These are phyloP conservation scores for Colostygia pectinataria DNA, from an alignment of 2,888 invertebrate genomes.

Conservation along the genomic window DNA sequence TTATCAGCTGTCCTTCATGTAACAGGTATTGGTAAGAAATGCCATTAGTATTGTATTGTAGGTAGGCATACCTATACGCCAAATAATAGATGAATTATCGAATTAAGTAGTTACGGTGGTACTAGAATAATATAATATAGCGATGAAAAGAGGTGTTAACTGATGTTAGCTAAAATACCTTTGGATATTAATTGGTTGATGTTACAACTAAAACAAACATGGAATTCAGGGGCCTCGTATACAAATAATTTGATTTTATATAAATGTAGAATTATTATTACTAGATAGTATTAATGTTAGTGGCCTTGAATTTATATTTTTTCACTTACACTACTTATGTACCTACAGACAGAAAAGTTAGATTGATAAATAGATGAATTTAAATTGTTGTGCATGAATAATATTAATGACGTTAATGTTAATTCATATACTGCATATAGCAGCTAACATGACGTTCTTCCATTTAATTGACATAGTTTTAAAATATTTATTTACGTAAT, in stretches of 20 bases:
- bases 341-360: conserved; percentile 10
- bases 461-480: conserved; percentile 18
- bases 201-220: conserved; percentile 3
- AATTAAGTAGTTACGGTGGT: conserved; percentile 14
- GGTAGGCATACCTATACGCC: conserved; percentile 22
- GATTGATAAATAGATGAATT: conserved; percentile 19
- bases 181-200: background rate
- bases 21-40: conserved; percentile 6
- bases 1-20: background rate
- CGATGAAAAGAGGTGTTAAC: too few relatives aligned
- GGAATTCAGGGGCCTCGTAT: conserved; percentile 3
- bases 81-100: conserved; percentile 16
- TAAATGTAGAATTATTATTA: conserved; percentile 13
- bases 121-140: background rate
- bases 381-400: conserved; percentile 29
- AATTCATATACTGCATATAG: conserved; percentile 9
- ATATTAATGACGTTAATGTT: conserved; percentile 18
- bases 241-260: conserved; percentile 19
- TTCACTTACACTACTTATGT: conserved; percentile 9
- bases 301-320: conserved; percentile 12
- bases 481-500: too few relatives aligned
- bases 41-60: conserved; percentile 14
- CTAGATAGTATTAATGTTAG: conserved; percentile 20
- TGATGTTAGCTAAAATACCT: background rate
- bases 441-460: conserved; percentile 22